phyloP scores from a whole-genome alignment of 2,113 vertebrate species.

The Pristiophorus japonicus region DNA sequence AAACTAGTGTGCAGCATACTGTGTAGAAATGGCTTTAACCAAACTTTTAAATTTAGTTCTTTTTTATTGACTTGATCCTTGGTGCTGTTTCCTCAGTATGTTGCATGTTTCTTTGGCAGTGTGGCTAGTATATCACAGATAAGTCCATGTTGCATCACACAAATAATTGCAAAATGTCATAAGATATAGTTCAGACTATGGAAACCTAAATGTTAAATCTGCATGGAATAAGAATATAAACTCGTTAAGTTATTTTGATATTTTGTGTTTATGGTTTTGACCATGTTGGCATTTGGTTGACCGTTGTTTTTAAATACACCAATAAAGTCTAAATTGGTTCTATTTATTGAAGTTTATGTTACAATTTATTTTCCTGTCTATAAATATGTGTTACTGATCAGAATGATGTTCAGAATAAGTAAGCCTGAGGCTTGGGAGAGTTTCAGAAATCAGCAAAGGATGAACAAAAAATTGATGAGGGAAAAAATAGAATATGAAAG shows the following conservation, averaged over 20 bases:
- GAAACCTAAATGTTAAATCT: neutral
- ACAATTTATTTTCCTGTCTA: neutral
- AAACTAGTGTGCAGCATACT: neutral
- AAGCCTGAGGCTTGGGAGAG: too few species aligned
- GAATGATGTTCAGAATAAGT: neutral
- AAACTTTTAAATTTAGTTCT: neutral
- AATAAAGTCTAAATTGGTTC: neutral
- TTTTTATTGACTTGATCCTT: neutral
- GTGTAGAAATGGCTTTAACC: neutral
- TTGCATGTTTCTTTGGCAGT: neutral
- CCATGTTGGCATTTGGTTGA: neutral
- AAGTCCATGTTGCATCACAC: too few species aligned
- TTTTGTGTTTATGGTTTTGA: neutral
- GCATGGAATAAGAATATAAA: neutral
- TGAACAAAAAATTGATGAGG: too few species aligned
- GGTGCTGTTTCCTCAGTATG: neutral
- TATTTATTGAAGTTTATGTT: neutral
- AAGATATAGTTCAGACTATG: neutral
- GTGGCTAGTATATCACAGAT: too few species aligned
- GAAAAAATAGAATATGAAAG: too few species aligned
- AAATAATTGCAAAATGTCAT: neutral
- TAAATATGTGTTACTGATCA: neutral
- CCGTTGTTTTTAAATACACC: neutral
- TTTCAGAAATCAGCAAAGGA: too few species aligned
- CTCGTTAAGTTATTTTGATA: neutral